Base-by-base conservation (phyloP, 1,140 invertebrate genomes). In the Ericerus pela region DNA sequence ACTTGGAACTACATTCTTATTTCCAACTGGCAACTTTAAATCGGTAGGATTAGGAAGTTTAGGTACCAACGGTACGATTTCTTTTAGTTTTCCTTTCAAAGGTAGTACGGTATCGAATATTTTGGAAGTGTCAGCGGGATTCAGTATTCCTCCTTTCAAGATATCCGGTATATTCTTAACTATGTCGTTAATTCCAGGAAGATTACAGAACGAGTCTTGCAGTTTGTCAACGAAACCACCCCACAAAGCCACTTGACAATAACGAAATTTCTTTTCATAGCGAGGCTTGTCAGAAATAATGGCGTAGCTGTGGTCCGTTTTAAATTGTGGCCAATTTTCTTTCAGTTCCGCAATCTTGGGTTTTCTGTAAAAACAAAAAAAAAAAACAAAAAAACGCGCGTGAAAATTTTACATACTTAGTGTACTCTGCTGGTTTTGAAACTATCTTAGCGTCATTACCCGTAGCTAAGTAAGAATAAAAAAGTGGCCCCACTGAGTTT, bases 211-310 rank as follows among this genome's bases (percentile, higher is more conserved):
- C 0, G 68, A 62, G 52, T 73, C 74, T 61, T 70, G 69, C 6
- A 79, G 61, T 55, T 74, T 68, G 51, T 75, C 67, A 1, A 70
- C 62, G 0, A 75, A 63, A 18, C 75, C 78, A 0, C 74, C 71
- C 74, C 78, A 75, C 0, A 80, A 62, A 31, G 70, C 78, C 65
- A 81, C 74, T 65, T 80, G 72, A 58, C 79, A 81, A 62, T 66
- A 67, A 51, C 76, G 71, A 56, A 80, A 80, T 64, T 77, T 69
- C 30, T 70, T 69, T 14, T 65, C 62, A 0, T 71, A 55, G 57
- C 66, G 64, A 24, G 75, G 68, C 43, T 72, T 65, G 1, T 71
- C 67, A 29, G 67, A 66, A 14, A 81, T 70, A 59, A 75, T 72
- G 8, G 80, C 67, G 57, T 74, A 81, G 33, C 74, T 60, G 36